Conservation (phyloP, 2,113 vertebrate genomes). For the Ciconia maguari region DNA sequence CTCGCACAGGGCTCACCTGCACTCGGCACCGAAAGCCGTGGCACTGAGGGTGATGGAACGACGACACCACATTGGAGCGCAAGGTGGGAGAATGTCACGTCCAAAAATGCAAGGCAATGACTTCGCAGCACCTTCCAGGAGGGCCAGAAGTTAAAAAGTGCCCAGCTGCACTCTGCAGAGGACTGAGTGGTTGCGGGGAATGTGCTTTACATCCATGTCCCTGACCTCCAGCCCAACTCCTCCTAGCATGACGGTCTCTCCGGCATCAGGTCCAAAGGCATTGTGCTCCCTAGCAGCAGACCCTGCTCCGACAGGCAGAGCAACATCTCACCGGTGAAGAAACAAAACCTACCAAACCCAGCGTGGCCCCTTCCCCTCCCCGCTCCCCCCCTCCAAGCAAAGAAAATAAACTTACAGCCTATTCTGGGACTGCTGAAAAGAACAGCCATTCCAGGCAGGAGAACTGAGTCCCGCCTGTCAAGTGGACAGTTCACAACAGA, state of each 20-base stretch:
- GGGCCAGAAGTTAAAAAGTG: neutral
- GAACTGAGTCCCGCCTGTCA: neutral
- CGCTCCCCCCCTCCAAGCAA: neutral
- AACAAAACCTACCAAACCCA: neutral
- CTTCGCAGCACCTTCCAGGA: neutral
- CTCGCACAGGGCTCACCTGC: neutral
- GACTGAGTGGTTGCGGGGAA: fast-evolving
- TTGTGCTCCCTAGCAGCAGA: neutral
- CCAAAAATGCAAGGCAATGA: neutral
- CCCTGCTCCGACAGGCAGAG: neutral
- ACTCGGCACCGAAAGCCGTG: neutral
- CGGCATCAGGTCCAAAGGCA: neutral
- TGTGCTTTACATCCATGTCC: neutral
- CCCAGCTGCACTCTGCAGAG: neutral
- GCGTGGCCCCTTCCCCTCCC: neutral
- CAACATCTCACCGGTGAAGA: neutral
- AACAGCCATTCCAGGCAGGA: neutral
- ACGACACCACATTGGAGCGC: neutral
- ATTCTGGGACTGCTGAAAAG: neutral
- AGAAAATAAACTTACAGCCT: neutral
- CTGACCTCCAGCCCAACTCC: neutral
- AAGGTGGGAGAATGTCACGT: neutral
- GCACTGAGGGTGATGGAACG: too few species aligned
- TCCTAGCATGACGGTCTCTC: neutral
- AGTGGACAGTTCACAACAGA: neutral